Conservation (phyloP, 2,888 invertebrate species). For the Crossocerus cetratus region DNA sequence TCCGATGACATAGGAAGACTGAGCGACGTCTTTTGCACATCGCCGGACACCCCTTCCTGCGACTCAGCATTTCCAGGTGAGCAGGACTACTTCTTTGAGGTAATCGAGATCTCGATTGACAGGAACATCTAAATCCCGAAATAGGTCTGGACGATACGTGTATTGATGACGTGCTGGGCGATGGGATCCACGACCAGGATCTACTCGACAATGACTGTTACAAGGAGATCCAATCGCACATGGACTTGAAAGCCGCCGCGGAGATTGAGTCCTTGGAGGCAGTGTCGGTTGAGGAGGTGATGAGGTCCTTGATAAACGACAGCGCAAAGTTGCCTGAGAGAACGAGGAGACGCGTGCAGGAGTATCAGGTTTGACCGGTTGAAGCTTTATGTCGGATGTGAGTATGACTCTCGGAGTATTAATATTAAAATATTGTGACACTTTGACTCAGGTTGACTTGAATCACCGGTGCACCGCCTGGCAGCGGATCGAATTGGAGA, state of each 20-base stretch:
- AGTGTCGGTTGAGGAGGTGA: constrained; percentile 70
- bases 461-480: constrained; percentile 84
- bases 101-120: neutral
- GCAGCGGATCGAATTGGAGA: constrained; percentile 82
- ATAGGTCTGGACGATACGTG: constrained; percentile 74
- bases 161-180: constrained; percentile 76
- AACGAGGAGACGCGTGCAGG: constrained; percentile 78
- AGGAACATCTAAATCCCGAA: neutral
- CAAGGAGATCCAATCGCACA: constrained; percentile 78
- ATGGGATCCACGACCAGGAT: constrained; percentile 77
- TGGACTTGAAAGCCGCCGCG: constrained; percentile 68
- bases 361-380: constrained; percentile 69
- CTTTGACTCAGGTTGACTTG: constrained; percentile 80
- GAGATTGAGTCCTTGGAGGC: constrained; percentile 61
- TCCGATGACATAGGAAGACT: constrained; percentile 66
- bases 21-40: constrained; percentile 69
- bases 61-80: constrained; percentile 70
- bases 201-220: constrained; percentile 79
- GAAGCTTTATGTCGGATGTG: neutral
- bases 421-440: constrained; percentile 5
- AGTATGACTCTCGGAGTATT: neutral
- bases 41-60: constrained; percentile 73
- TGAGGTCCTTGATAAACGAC: constrained; percentile 81
- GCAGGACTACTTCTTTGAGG: neutral
- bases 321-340: constrained; percentile 80